Percentiles rank a stretch among this genome's conserved stretches.
Conservation (phyloP, 2,113 vertebrate species). For the Plecotus auritus region DNA sequence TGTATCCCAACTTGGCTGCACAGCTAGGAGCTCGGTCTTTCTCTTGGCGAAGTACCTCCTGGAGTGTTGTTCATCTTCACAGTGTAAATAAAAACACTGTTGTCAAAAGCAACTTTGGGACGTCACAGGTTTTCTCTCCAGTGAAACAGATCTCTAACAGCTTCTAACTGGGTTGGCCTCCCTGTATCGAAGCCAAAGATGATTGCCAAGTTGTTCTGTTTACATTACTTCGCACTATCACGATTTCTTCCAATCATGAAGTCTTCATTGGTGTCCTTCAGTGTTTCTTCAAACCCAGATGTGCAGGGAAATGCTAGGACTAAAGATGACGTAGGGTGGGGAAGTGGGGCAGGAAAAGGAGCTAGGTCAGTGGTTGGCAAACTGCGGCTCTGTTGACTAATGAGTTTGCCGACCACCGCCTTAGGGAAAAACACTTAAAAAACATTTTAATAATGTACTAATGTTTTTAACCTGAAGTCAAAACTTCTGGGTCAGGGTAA, state of each 20-base stretch:
- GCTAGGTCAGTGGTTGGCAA: background rate
- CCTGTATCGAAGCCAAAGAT: slow-evolving; percentile 36
- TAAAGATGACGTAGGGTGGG: background rate
- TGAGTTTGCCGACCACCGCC: too few relatives aligned
- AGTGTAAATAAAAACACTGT: background rate
- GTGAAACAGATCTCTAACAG: slow-evolving; percentile 12
- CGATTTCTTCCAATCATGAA: background rate
- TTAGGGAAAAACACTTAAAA: too few relatives aligned
- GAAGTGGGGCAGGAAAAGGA: background rate
- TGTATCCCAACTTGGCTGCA: background rate
- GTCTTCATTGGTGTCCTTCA: background rate
- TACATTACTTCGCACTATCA: background rate
- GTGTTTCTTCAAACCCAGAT: background rate
- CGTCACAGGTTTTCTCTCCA: background rate
- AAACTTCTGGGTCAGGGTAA: too few relatives aligned
- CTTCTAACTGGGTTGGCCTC: slow-evolving; percentile 40
- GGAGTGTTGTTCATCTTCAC: background rate
- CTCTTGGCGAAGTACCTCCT: background rate
- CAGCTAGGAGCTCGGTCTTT: background rate
- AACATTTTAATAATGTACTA: too few relatives aligned
- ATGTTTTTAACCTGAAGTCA: too few relatives aligned
- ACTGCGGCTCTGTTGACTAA: too few relatives aligned
- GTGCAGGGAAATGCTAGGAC: background rate
- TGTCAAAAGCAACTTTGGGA: slow-evolving; percentile 36
- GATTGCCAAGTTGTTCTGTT: background rate